Conservation (phyloP, 2,888 invertebrate species). For the Rhimphoctona megacephalus region DNA sequence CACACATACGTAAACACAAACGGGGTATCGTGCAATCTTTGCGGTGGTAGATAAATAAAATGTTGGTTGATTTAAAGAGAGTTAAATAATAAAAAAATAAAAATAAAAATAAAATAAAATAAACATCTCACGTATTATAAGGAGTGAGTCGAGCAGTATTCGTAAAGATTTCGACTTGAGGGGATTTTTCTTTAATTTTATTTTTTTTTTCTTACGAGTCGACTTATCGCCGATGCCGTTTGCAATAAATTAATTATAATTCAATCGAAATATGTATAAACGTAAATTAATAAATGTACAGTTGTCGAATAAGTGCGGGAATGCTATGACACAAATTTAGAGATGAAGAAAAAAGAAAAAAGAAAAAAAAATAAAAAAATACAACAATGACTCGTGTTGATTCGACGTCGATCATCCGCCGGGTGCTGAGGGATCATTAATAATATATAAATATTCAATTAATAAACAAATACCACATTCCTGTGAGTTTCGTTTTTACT, state of each 20-base stretch:
- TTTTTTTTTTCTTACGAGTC: conserved; percentile 25
- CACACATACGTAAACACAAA: conserved; percentile 71
- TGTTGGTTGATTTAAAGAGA: conserved; percentile 37
- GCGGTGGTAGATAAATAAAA: conserved; percentile 78
- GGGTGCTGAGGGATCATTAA: conserved; percentile 62
- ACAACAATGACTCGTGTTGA: conserved; percentile 31
- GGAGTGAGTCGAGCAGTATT: conserved; percentile 49
- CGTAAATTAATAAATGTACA: conserved; percentile 49
- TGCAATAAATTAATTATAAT: conserved; percentile 41
- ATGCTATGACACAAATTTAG: conserved; percentile 18
- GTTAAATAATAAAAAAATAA: conserved; percentile 14
- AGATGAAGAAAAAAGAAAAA: background rate
- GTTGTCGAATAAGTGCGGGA: conserved; percentile 35
- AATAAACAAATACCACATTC: conserved; percentile 7
- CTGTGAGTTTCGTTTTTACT: too few species aligned
- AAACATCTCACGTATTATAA: conserved; percentile 25
- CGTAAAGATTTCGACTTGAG: conserved; percentile 2
- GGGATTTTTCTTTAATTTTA: background rate
- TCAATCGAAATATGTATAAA: conserved; percentile 57
- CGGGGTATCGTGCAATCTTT: conserved; percentile 83
- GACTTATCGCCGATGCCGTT: conserved; percentile 39
- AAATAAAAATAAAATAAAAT: background rate
- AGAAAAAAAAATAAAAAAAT: background rate
- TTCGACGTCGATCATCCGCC: conserved; percentile 57
- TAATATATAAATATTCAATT: conserved; percentile 14